Evolutionary conservation across 1,140 invertebrate genomes (phyloP).

Genomic region (Berghia stephanieae): DNA sequence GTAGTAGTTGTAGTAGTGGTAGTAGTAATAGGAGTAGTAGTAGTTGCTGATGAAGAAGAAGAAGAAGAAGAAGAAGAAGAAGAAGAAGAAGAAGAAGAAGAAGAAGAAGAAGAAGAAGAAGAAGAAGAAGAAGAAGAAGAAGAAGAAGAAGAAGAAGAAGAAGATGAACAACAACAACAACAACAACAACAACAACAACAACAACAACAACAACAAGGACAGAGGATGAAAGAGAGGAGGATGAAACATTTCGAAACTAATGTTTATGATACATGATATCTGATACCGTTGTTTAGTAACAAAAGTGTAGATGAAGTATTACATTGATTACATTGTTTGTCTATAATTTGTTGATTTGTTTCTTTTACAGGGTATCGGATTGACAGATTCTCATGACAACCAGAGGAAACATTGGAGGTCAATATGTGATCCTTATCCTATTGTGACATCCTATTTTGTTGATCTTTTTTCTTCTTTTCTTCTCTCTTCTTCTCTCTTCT

Average conservation of each 20-base stretch:
- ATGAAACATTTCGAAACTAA: not conserved
- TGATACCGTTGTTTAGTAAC: not conserved
- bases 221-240: not conserved
- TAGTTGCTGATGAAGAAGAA: not conserved
- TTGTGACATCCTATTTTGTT: not conserved
- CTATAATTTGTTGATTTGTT: not conserved
- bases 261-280: not conserved
- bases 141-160: not conserved
- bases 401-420: not conserved
- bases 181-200: no score
- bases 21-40: not conserved
- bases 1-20: not conserved
- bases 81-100: not conserved
- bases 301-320: not conserved
- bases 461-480: not conserved
- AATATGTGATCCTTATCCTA: not conserved
- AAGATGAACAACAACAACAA: no score
- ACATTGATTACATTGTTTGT: not conserved
- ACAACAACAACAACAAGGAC: not conserved
- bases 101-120: not conserved
- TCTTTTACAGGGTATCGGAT: not conserved
- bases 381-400: not conserved
- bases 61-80: not conserved
- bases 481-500: constrained; percentile 2
- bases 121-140: not conserved